These are phyloP conservation scores for Sebastes iracundus DNA, from an alignment of 2,797 vertebrate genomes.

Conservation along the genomic window DNA sequence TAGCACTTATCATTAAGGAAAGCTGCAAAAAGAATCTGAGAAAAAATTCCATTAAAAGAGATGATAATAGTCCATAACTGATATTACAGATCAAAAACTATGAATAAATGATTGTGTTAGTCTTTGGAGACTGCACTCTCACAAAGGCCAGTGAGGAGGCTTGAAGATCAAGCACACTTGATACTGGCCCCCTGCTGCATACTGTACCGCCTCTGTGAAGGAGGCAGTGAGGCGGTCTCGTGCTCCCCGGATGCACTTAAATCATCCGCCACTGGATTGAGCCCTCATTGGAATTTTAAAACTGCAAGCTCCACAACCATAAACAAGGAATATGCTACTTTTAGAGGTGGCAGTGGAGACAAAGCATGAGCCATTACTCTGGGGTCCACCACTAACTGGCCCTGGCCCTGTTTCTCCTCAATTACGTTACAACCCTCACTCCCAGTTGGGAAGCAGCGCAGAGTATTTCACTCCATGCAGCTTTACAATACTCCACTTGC, in stretches of 20 bases:
- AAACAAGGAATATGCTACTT: constrained; percentile 64
- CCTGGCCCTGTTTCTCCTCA: constrained; percentile 48
- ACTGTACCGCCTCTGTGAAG: constrained; percentile 15
- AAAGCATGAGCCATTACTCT: constrained; percentile 56
- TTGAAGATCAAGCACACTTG: constrained; percentile 65
- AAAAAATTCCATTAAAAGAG: constrained; percentile 21
- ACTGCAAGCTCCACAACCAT: constrained; percentile 43
- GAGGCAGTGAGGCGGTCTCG: constrained; percentile 19
- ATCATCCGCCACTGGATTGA: constrained; percentile 48
- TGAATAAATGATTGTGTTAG: constrained; percentile 11
- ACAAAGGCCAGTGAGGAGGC: constrained; percentile 46
- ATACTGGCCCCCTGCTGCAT: constrained; percentile 25
- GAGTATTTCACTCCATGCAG: constrained; percentile 27
- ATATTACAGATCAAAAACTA: constrained; percentile 35
- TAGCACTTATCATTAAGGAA: constrained; percentile 3
- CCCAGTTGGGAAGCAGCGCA: constrained; percentile 33
- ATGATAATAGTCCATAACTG: not conserved
- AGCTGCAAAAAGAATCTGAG: not conserved
- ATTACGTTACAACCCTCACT: constrained; percentile 36
- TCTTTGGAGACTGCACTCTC: constrained; percentile 11
- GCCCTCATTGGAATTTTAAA: constrained; percentile 76
- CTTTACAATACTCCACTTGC: constrained; percentile 17
- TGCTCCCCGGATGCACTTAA: constrained; percentile 62
- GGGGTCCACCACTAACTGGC: constrained; percentile 52
- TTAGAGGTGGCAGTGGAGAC: constrained; percentile 54